A percentile compares a stretch with the other conserved stretches of the same genome.
Evolutionary conservation across 2,113 vertebrate genomes (phyloP).

Genomic region (Hippocampus barbouri): DNA sequence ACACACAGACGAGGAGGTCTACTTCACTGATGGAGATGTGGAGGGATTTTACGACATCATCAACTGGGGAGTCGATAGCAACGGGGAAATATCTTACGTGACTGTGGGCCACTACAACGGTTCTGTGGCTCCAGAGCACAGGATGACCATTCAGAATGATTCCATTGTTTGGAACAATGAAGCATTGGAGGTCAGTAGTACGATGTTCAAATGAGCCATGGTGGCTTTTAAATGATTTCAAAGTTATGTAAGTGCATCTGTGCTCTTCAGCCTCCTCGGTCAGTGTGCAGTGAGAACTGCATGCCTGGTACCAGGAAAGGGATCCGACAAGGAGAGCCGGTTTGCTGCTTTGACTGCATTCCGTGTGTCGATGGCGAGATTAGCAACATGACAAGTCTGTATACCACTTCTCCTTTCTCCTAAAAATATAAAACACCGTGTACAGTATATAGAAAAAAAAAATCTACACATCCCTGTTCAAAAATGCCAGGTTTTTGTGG

Average conservation of each 20-base stretch:
- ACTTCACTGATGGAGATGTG: constrained; percentile 71
- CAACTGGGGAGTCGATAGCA: constrained; percentile 74
- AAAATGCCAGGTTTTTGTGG: too few relatives aligned
- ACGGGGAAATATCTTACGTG: constrained; percentile 67
- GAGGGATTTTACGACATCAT: constrained; percentile 76
- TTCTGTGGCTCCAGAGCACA: constrained; percentile 34
- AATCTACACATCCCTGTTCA: too few relatives aligned
- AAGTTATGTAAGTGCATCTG: neutral
- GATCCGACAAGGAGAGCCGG: constrained; percentile 75
- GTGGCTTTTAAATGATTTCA: neutral
- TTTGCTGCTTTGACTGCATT: constrained; percentile 84
- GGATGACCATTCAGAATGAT: constrained; percentile 58
- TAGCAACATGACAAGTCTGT: constrained; percentile 68
- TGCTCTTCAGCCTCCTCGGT: constrained; percentile 69
- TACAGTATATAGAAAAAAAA: too few relatives aligned
- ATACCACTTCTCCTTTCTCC: neutral
- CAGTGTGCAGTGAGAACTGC: constrained; percentile 77
- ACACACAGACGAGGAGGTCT: constrained; percentile 66
- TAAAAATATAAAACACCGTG: neutral
- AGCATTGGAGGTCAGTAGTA: constrained; percentile 61
- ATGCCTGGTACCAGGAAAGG: constrained; percentile 76
- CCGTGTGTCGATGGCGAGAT: constrained; percentile 79
- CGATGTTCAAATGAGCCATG: neutral
- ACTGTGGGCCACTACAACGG: constrained; percentile 71
- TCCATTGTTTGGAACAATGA: constrained; percentile 78